Base-by-base conservation (phyloP, 2,797 vertebrate genomes). In the Bovichtus variegatus region DNA sequence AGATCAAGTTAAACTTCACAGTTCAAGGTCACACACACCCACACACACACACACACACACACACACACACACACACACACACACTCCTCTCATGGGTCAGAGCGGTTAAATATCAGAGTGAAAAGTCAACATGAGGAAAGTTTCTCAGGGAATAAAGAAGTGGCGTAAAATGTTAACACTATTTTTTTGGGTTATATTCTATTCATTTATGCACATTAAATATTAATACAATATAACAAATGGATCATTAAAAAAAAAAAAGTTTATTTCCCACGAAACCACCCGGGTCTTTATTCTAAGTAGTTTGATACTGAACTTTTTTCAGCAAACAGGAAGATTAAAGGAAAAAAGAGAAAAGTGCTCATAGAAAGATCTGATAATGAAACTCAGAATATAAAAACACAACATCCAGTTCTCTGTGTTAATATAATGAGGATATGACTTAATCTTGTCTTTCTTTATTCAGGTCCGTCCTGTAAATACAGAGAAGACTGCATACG, bases 51-150 rank as follows among this genome's bases (percentile, higher is more conserved):
- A 47, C n/a, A 43, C 62, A 29, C 49, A 66, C 23, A 67, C 36
- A 47, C 25, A 38, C 67, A 36, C 53, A n/a, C 64, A 41, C 50
- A 41, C 29, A 9, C 31, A 58, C 25, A 5, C 41, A 27, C 54
- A 23, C 31, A 9, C 34, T 3, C 12, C 6, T 11, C 27, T 34
- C 31, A 4, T 16, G 23, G 71, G 71, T 31, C 27, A 3, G 13
- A 38, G 9, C 4, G 9, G 81, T 64, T 76, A 76, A 76, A 83
- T 69, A 53, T 72, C 68, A 69, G 49, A 25, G 53, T 21, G 34
- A 51, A 44, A 51, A 74, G 64, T 80, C 59, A 23, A 80, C 51
- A 5, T 6, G 50, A 9, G 8, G 40, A 40, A 4, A 9, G 29
- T 65, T 69, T 55, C 80, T 59, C 1, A 6, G 68, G 55, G 73